Conservation (phyloP, 2,113 vertebrate genomes). For the Cyprinus carpio region DNA sequence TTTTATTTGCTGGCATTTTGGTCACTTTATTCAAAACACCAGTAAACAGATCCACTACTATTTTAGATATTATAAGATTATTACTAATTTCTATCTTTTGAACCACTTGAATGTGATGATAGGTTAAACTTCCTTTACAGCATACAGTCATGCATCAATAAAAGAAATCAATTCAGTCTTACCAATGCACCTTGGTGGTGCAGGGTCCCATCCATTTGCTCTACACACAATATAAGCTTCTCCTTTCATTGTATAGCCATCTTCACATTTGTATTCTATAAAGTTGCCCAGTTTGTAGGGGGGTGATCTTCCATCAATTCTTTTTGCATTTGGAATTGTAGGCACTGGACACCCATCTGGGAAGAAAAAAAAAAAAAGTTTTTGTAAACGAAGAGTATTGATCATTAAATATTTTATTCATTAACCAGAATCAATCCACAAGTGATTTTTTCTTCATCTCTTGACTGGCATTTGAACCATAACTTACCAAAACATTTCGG, state of each 20-base stretch:
- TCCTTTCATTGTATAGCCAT: slow-evolving; percentile 43
- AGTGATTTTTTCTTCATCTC: neutral
- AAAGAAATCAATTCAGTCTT: neutral
- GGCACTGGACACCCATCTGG: slow-evolving; percentile 47
- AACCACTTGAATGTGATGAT: too few relatives aligned
- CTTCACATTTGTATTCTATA: neutral
- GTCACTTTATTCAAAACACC: neutral
- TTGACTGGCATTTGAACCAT: neutral
- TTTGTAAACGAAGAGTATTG: neutral
- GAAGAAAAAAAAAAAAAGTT: neutral
- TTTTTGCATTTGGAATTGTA: accelerated
- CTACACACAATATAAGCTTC: neutral
- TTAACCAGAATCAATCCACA: neutral
- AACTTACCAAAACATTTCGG: slow-evolving; percentile 67
- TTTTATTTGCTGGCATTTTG: neutral
- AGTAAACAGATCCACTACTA: neutral
- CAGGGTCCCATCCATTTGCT: slow-evolving; percentile 28
- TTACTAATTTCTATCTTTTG: too few relatives aligned
- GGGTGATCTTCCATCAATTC: accelerated
- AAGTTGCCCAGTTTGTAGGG: neutral
- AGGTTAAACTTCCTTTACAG: neutral
- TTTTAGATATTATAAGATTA: neutral
- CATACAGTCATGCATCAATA: neutral
- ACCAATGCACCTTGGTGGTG: slow-evolving; percentile 54
- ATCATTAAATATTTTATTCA: neutral